Conservation (phyloP, 2,113 vertebrate species). For the Stomatorhinus ivindoensis region DNA sequence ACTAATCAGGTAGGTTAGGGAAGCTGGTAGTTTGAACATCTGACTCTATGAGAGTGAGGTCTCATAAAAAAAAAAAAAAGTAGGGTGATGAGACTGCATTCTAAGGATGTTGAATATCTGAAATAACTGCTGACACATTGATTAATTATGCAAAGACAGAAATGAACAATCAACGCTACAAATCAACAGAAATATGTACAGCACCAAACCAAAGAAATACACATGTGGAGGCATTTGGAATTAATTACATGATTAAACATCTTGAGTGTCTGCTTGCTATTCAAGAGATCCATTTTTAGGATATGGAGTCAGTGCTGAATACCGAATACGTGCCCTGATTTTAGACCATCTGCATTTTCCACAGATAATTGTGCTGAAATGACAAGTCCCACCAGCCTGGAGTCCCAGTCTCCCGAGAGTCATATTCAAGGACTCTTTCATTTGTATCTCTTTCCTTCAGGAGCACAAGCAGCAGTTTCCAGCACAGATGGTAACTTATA, state of each 20-base stretch:
- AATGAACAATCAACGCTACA: background rate
- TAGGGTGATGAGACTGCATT: background rate
- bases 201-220: background rate
- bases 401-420: background rate
- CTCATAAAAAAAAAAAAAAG: background rate
- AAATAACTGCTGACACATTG: background rate
- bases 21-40: background rate
- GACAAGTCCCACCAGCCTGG: background rate
- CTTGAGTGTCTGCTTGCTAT: background rate
- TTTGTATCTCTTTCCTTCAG: background rate
- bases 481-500: conserved; percentile 8
- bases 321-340: conserved; percentile 2
- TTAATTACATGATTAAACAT: background rate
- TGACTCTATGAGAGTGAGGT: background rate
- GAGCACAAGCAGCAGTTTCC: background rate
- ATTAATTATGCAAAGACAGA: background rate
- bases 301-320: background rate
- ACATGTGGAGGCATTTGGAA: background rate
- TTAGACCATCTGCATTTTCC: conserved; percentile 4
- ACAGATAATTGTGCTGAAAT: conserved; percentile 2
- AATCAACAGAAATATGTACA: background rate
- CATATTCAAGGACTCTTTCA: background rate
- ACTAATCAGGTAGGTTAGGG: background rate
- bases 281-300: background rate
- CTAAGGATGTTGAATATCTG: background rate